A percentile compares a stretch with the other conserved stretches of the same genome.
These are phyloP conservation scores for Spongia lamella DNA, from an alignment of 37 sponge, comb jelly and placozoan genomes.

Conservation along the genomic window DNA sequence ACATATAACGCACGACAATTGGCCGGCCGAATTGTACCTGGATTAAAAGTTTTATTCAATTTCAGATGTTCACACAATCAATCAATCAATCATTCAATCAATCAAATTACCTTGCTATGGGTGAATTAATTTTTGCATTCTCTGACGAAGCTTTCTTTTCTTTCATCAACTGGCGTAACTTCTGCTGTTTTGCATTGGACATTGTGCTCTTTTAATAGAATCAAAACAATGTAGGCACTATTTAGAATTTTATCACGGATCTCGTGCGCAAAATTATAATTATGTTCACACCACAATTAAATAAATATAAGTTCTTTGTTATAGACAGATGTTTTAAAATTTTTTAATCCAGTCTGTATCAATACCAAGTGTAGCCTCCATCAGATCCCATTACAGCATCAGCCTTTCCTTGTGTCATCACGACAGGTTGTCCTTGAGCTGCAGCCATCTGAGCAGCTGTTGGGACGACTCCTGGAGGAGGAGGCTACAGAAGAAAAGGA, in stretches of 20 bases:
- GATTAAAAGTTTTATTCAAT: neutral
- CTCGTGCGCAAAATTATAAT: too few species aligned
- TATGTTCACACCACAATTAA: too few species aligned
- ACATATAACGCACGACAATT: conserved; percentile 77
- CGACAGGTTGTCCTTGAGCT: too few species aligned
- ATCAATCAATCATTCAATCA: neutral
- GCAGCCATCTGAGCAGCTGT: too few species aligned
- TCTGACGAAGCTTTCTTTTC: conserved; percentile 48
- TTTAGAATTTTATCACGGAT: neutral
- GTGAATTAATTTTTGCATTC: conserved; percentile 46
- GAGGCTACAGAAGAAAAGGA: neutral
- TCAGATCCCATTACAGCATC: too few species aligned
- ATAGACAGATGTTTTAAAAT: neutral
- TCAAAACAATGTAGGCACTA: neutral
- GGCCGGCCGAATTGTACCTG: conserved; percentile 75
- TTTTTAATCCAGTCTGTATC: neutral
- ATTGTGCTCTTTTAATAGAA: conserved; percentile 1
- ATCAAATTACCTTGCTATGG: conserved; percentile 59
- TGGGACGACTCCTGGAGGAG: too few species aligned
- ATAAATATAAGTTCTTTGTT: neutral
- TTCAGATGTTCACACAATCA: neutral
- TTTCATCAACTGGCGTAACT: conserved; percentile 67
- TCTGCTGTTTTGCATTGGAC: conserved; percentile 61
- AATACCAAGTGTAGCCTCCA: too few species aligned
- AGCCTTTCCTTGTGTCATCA: too few species aligned